Base-by-base conservation (phyloP, 37 sponge, comb jelly and placozoan genomes). In the Chondrosia reniformis region DNA sequence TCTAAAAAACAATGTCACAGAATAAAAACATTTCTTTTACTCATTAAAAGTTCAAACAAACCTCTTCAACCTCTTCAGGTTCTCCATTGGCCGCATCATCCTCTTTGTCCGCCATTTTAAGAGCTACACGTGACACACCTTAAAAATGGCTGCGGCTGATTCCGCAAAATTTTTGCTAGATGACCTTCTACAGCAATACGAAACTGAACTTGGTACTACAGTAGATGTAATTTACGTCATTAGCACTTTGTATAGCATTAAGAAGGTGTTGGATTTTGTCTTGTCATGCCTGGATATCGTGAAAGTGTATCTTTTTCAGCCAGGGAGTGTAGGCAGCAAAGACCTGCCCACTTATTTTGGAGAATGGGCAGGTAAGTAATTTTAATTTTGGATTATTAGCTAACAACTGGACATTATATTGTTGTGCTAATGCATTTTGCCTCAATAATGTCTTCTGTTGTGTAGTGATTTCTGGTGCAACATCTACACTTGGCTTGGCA, bases 381-480 rank as follows among this genome's bases (percentile, higher is more conserved):
- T 36, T 10, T 2, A 33, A 45, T 21, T 19, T 33, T 7, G 27
- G 5, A 9, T 37, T 15, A 63, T 39, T 10, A 55, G 28, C 37
- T 56, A 45, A 41, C 17, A 46, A 25, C 9, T 6, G 52, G 25
- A 15, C 38, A 37, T 7, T 36, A 10, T 69, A 69, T 7, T 69
- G 21, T 69, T 10, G 4, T 75, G 30, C 12, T 0, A 46, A n/a
- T n/a, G n/a, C n/a, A n/a, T n/a, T 49, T 49, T 49, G 15, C 10
- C 15, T 49, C 52, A 49, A 49, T 49, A 15, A 49, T 19, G 15
- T 49, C 15, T 49, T 49, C 52, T 49, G 10, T 54, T 33, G 19
- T 37, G 44, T 46, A 75, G 88, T 91, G 4, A 84, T 91, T 75
- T 78, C 84, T 33, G 88, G 92, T 54, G 92, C 82, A 6, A 91